Percentiles rank a stretch among this genome's conserved stretches.
Conservation (phyloP, 2,113 vertebrate genomes). For the Plecturocebus donacophilus region DNA sequence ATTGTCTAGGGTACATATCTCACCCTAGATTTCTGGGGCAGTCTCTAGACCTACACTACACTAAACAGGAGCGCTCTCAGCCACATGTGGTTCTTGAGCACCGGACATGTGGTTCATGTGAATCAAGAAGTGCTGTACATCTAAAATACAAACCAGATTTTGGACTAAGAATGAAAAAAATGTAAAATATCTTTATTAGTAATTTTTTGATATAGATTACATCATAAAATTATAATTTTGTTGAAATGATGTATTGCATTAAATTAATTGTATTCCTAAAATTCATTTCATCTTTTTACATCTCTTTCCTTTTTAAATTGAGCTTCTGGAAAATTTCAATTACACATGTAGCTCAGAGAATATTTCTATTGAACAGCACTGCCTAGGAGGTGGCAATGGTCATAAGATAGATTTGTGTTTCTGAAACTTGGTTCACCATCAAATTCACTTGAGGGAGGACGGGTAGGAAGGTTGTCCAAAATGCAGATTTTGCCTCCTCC, state of each 20-base stretch:
- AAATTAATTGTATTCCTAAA: neutral
- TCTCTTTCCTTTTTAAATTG: neutral
- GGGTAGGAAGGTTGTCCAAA: neutral
- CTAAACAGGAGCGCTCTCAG: no score
- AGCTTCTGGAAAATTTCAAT: neutral
- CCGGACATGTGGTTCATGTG: neutral
- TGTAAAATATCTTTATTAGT: neutral
- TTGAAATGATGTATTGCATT: neutral
- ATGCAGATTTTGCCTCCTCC: neutral
- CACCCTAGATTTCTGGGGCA: neutral
- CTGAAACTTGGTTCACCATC: neutral
- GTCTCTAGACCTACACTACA: neutral
- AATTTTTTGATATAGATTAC: neutral
- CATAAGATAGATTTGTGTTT: neutral
- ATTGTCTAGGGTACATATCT: neutral
- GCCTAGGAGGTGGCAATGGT: neutral
- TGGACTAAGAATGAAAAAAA: neutral
- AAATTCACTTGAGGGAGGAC: neutral
- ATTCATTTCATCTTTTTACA: neutral
- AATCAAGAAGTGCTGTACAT: neutral
- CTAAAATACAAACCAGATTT: neutral
- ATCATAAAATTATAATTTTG: neutral
- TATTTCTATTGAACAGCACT: neutral
- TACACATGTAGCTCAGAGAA: neutral
- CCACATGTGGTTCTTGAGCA: neutral